These are phyloP conservation scores for Echiichthys vipera DNA, from an alignment of 2,797 vertebrate species.

Conservation along the genomic window DNA sequence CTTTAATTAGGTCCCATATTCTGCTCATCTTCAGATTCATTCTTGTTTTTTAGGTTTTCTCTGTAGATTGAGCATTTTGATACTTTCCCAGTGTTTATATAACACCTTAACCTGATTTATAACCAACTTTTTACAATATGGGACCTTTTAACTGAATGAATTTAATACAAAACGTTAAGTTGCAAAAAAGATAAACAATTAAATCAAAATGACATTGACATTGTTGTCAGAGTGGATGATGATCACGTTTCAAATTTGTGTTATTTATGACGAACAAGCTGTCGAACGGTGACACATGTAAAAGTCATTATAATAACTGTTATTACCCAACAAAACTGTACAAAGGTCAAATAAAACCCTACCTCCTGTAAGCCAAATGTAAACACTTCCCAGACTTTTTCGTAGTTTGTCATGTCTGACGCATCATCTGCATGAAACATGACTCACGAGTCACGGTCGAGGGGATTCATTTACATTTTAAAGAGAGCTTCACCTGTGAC, in stretches of 20 bases:
- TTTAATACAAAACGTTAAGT: not conserved
- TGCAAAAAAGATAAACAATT: not conserved
- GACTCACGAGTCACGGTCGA: constrained; percentile 1
- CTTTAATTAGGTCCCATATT: no score
- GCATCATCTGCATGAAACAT: constrained; percentile 2
- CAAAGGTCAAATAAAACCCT: constrained; percentile 7
- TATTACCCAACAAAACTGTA: constrained; percentile 4
- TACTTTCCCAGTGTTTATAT: no score
- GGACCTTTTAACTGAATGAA: no score
- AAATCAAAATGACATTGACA: not conserved
- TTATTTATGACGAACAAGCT: not conserved
- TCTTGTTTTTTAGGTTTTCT: no score
- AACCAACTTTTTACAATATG: no score
- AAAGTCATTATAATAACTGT: not conserved
- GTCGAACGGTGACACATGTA: not conserved
- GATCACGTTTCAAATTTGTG: not conserved
- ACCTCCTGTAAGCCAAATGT: constrained; percentile 1
- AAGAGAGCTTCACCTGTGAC: constrained; percentile 46
- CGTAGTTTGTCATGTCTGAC: constrained; percentile 20
- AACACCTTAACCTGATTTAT: no score
- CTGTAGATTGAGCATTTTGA: no score
- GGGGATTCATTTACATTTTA: constrained; percentile 39
- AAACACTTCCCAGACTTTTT: constrained; percentile 27
- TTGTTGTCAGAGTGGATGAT: no score
- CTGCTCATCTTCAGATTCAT: no score